phyloP scores from a whole-genome alignment of 1,140 invertebrate species.

The Aphelinus atriplicis region DNA sequence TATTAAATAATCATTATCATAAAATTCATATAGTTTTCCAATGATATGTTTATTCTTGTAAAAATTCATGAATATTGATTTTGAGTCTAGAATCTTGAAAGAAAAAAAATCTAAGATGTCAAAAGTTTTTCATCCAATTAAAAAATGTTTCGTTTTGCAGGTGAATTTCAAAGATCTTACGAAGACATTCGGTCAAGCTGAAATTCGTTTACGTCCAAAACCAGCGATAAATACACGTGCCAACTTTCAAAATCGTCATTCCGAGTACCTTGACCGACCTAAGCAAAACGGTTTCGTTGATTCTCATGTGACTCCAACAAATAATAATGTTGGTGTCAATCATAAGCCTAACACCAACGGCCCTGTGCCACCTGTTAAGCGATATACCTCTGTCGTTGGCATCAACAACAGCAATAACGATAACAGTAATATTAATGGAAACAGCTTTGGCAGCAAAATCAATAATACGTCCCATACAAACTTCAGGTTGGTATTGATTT shows the following conservation, averaged over 20 bases:
- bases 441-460: neutral
- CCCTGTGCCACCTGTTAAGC: constrained; percentile 3
- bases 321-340: neutral
- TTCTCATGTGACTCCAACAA: neutral
- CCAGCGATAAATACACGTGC: neutral
- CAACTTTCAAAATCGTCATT: constrained; percentile 45
- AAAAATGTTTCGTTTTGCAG: constrained; percentile 27
- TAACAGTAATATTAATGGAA: neutral
- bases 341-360: no score
- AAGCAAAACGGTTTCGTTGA: constrained; percentile 39
- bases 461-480: neutral
- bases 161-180: constrained; percentile 59
- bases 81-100: no score
- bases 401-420: constrained; percentile 14
- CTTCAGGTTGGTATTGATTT: neutral
- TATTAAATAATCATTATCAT: no score
- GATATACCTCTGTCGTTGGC: constrained; percentile 35
- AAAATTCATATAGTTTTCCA: no score
- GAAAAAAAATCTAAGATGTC: no score
- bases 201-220: constrained; percentile 47
- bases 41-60: no score
- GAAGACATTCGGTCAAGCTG: constrained; percentile 55
- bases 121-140: no score
- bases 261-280: constrained; percentile 42
- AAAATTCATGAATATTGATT: no score